A percentile compares a stretch with the other conserved stretches of the same genome.
Evolutionary conservation across 2,113 vertebrate genomes (phyloP).

Genomic region (Phalacrocorax aristotelis): DNA sequence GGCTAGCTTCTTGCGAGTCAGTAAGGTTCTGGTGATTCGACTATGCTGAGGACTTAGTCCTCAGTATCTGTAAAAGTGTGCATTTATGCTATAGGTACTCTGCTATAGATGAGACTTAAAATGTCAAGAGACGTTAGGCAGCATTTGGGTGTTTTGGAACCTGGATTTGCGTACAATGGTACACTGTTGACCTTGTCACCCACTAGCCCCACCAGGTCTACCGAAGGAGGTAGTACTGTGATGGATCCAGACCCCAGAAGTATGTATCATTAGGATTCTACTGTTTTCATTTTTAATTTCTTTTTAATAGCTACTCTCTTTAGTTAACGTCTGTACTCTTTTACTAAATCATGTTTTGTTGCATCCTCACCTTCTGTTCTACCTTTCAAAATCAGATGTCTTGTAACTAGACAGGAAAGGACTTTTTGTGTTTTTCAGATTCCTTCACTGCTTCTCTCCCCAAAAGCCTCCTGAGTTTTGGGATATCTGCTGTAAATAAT

Average conservation of each 20-base stretch:
- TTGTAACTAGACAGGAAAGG: neutral
- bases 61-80: neutral
- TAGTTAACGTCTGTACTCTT: neutral
- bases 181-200: neutral
- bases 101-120: neutral
- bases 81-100: neutral
- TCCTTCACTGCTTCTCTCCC: neutral
- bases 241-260: neutral
- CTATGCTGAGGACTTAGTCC: neutral
- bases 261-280: neutral
- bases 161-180: neutral
- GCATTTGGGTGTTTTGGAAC: neutral
- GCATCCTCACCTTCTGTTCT: neutral
- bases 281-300: neutral
- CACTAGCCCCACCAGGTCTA: neutral
- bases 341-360: neutral
- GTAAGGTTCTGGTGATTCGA: neutral
- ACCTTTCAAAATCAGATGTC: neutral
- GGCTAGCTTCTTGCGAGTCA: accelerated
- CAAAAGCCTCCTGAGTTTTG: slow-evolving; percentile 8
- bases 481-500: neutral
- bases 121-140: neutral
- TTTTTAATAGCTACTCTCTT: neutral
- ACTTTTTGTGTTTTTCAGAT: neutral
- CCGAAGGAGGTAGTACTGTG: neutral